A percentile compares a stretch with the other conserved stretches of the same genome.
Evolutionary conservation across 1,140 invertebrate species (phyloP).

Genomic region (Papilio dardanus): DNA sequence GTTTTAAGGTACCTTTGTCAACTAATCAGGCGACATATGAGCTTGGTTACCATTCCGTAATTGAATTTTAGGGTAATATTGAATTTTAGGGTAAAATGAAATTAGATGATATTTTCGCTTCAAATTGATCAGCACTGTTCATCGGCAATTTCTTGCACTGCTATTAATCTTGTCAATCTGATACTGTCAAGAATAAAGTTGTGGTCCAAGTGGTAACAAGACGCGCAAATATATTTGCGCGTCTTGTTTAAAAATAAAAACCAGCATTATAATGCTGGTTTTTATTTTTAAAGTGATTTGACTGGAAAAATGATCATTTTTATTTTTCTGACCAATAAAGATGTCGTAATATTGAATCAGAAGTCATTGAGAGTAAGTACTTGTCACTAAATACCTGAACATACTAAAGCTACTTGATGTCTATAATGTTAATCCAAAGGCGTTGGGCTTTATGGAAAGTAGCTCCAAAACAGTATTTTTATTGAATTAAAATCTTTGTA

Average conservation of each 20-base stretch:
- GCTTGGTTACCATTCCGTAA: not conserved
- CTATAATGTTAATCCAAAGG: not conserved
- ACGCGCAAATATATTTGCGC: too few species aligned
- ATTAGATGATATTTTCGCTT: not conserved
- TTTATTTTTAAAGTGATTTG: not conserved
- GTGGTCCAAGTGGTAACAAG: constrained; percentile 37
- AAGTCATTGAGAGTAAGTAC: not conserved
- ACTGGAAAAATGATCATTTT: not conserved
- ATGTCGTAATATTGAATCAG: not conserved
- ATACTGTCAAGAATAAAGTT: constrained; percentile 36
- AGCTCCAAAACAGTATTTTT: not conserved
- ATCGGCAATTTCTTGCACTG: not conserved
- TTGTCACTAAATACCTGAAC: not conserved
- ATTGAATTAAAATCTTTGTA: not conserved
- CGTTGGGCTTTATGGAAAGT: not conserved
- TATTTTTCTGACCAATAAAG: not conserved
- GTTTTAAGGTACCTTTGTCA: not conserved
- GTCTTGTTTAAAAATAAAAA: too few species aligned
- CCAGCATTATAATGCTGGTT: not conserved
- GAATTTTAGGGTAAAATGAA: not conserved
- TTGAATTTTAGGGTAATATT: not conserved
- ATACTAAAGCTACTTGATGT: not conserved
- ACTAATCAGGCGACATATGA: not conserved
- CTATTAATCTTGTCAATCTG: constrained; percentile 46
- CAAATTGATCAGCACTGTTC: not conserved